Conservation (phyloP, 2,797 vertebrate genomes). For the Knipowitschia caucasica region DNA sequence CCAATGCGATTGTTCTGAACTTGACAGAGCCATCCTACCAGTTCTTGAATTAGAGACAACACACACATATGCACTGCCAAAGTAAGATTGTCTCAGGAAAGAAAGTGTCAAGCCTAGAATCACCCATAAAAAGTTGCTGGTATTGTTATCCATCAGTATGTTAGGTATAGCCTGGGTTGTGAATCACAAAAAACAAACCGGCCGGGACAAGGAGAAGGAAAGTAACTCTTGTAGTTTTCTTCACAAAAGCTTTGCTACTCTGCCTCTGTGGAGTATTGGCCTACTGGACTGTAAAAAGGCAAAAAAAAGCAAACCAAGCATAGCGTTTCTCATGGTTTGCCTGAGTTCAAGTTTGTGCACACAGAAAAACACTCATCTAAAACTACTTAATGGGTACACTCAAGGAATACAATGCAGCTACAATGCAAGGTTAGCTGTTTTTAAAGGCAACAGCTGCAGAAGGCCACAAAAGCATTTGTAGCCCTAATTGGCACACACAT, state of each 20-base stretch:
- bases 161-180: slow-evolving; percentile 58
- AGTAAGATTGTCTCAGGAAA: slow-evolving; percentile 58
- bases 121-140: slow-evolving; percentile 42
- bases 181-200: slow-evolving; percentile 68
- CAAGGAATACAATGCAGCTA: slow-evolving; percentile 33
- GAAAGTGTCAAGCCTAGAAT: slow-evolving; percentile 57
- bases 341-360: slow-evolving; percentile 43
- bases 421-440: slow-evolving; percentile 28
- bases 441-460: slow-evolving; percentile 33
- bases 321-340: slow-evolving; percentile 46
- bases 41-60: slow-evolving; percentile 52
- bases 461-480: slow-evolving; percentile 21
- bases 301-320: slow-evolving; percentile 58
- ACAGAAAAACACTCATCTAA: slow-evolving; percentile 32
- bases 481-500: slow-evolving; percentile 60
- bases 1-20: slow-evolving; percentile 54
- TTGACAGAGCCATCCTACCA: slow-evolving; percentile 60
- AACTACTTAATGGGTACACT: slow-evolving; percentile 36
- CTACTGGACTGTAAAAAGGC: slow-evolving; percentile 67
- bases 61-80: slow-evolving; percentile 47
- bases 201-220: slow-evolving; percentile 43
- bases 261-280: slow-evolving; percentile 39
- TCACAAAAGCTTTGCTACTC: slow-evolving; percentile 41
- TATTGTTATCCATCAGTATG: slow-evolving; percentile 64
- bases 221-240: slow-evolving; percentile 53